phyloP scores from a whole-genome alignment of 2,888 invertebrate species.

The Eucera pruinosa region DNA sequence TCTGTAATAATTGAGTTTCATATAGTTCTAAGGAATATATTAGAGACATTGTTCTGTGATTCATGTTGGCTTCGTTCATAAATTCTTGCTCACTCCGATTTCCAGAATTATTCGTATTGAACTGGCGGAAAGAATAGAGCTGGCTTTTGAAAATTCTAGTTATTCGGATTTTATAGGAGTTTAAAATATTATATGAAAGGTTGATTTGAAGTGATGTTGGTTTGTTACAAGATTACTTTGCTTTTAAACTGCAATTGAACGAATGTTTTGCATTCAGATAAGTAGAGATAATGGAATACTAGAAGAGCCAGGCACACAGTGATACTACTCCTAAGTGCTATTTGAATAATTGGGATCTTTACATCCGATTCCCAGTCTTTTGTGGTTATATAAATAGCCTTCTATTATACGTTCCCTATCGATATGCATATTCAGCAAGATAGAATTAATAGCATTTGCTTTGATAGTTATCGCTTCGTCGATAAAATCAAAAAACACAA shows the following conservation, averaged over 20 bases:
- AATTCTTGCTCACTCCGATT: too few relatives aligned
- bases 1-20: not conserved
- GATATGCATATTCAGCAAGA: slow-evolving; percentile 6
- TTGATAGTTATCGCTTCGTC: slow-evolving; percentile 2
- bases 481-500: not conserved
- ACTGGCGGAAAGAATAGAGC: too few relatives aligned
- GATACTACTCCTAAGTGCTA: not conserved
- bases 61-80: too few relatives aligned
- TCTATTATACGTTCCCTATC: not conserved
- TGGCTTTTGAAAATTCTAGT: too few relatives aligned
- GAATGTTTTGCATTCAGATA: slow-evolving; percentile 19
- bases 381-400: slow-evolving; percentile 11
- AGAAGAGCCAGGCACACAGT: not conserved
- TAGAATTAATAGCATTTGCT: not conserved
- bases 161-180: too few relatives aligned
- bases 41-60: not conserved
- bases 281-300: slow-evolving; percentile 16
- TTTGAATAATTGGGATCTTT: slow-evolving; percentile 29
- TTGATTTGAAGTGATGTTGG: not conserved
- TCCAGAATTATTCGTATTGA: too few relatives aligned
- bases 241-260: too few relatives aligned
- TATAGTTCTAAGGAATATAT: not conserved
- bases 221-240: not conserved
- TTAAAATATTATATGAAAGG: not conserved
- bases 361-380: slow-evolving; percentile 6